Conservation (phyloP, 2,888 invertebrate species). For the Polia nebulosa region DNA sequence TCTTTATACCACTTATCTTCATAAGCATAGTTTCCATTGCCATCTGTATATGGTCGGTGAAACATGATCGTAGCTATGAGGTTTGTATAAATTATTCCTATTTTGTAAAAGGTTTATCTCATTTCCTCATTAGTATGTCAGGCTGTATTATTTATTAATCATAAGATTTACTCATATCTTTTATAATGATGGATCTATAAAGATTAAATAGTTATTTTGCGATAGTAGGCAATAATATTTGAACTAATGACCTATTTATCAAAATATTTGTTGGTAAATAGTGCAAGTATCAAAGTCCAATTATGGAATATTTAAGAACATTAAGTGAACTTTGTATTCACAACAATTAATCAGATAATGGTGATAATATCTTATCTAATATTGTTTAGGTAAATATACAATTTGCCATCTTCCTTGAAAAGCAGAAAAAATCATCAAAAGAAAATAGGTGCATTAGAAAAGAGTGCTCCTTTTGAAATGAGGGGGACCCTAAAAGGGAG, state of each 20-base stretch:
- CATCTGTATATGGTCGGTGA: slow-evolving; percentile 99
- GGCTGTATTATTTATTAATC: background rate
- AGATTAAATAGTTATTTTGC: slow-evolving; percentile 5
- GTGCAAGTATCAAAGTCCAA: slow-evolving; percentile 24
- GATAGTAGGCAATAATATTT: slow-evolving; percentile 16
- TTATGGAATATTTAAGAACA: slow-evolving; percentile 25
- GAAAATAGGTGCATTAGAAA: too few species aligned
- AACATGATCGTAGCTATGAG: slow-evolving; percentile 99
- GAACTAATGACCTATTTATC: slow-evolving; percentile 34
- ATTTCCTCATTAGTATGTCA: slow-evolving; percentile 18
- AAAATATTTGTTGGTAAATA: slow-evolving; percentile 42
- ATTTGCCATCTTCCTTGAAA: too few species aligned
- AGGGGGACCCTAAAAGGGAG: too few species aligned
- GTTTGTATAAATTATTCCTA: slow-evolving; percentile 83
- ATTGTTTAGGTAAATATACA: too few species aligned
- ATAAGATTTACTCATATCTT: background rate
- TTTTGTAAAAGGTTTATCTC: background rate
- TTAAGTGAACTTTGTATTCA: slow-evolving; percentile 4
- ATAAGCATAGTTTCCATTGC: slow-evolving; percentile 99
- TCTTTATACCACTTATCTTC: slow-evolving; percentile 98
- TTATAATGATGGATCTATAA: background rate
- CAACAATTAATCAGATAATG: background rate
- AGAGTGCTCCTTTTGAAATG: too few species aligned
- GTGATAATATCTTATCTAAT: background rate
- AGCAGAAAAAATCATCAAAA: too few species aligned